These are phyloP conservation scores for Porites rus DNA, from an alignment of 92 coral and sea anemone species.

Conservation along the genomic window DNA sequence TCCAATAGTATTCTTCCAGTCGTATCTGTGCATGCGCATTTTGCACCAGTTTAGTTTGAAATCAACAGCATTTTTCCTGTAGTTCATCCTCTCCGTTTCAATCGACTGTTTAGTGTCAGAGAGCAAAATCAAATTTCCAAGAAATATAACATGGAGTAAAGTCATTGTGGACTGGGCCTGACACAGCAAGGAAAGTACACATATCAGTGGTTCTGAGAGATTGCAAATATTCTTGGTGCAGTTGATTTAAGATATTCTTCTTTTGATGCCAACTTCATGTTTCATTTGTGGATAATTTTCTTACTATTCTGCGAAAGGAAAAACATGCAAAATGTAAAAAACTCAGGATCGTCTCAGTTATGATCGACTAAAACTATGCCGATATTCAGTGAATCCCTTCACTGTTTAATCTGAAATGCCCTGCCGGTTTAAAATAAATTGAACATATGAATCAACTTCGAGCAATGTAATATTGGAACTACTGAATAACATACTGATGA, in stretches of 20 bases:
- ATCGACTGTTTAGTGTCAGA: slow-evolving; percentile 29
- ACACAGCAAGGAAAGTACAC: slow-evolving; percentile 10
- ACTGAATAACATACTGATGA: too few relatives aligned
- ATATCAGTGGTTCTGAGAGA: background rate
- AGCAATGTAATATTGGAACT: too few relatives aligned
- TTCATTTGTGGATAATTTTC: background rate
- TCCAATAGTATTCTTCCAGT: slow-evolving; percentile 68
- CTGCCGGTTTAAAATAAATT: too few relatives aligned
- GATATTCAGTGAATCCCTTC: too few relatives aligned
- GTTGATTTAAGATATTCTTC: background rate
- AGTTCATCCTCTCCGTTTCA: slow-evolving; percentile 28
- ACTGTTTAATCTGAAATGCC: too few relatives aligned
- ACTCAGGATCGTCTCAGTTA: background rate
- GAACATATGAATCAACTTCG: too few relatives aligned
- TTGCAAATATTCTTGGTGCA: background rate
- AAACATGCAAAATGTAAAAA: background rate
- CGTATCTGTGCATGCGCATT: slow-evolving; percentile 74
- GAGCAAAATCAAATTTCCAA: background rate
- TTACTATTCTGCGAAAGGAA: background rate
- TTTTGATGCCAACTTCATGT: background rate
- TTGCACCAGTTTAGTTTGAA: slow-evolving; percentile 73
- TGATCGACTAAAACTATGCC: too few relatives aligned
- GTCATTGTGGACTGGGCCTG: slow-evolving; percentile 15
- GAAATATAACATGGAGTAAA: background rate
- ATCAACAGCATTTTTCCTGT: slow-evolving; percentile 39